Percentiles rank a stretch among this genome's conserved stretches.
Conservation (phyloP, 2,888 invertebrate genomes). For the Odontomyia ornata region DNA sequence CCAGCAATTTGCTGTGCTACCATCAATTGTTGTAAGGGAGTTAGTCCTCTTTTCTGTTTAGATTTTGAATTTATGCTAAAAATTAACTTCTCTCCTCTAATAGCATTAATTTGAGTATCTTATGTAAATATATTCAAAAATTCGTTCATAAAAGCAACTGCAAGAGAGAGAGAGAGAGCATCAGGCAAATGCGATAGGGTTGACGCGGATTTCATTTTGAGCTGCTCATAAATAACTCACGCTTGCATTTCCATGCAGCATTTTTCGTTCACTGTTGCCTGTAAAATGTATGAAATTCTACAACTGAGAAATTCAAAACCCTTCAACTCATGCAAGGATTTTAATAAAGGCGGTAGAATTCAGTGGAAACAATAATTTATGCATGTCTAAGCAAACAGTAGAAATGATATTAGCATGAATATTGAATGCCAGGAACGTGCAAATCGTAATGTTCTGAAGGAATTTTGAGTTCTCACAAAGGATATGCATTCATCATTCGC, state of each 20-base stretch:
- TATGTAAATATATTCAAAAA: no score
- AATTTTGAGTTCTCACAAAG: background rate
- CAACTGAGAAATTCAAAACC: background rate
- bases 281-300: background rate
- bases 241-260: no score
- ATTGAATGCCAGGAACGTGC: background rate
- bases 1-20: no score
- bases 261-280: no score
- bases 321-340: slow-evolving; percentile 1
- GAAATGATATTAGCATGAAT: slow-evolving; percentile 35
- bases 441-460: background rate
- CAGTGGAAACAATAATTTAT: slow-evolving; percentile 12
- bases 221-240: background rate
- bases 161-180: no score
- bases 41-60: no score
- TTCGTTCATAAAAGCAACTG: no score
- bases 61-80: no score
- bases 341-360: background rate
- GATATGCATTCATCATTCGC: background rate
- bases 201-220: background rate
- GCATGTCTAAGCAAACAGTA: slow-evolving; percentile 2
- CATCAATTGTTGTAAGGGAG: no score
- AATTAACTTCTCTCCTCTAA: no score
- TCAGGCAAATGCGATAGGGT: background rate
- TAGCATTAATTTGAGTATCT: no score